Conservation (phyloP, 2,888 invertebrate species). For the Panopea generosa region DNA sequence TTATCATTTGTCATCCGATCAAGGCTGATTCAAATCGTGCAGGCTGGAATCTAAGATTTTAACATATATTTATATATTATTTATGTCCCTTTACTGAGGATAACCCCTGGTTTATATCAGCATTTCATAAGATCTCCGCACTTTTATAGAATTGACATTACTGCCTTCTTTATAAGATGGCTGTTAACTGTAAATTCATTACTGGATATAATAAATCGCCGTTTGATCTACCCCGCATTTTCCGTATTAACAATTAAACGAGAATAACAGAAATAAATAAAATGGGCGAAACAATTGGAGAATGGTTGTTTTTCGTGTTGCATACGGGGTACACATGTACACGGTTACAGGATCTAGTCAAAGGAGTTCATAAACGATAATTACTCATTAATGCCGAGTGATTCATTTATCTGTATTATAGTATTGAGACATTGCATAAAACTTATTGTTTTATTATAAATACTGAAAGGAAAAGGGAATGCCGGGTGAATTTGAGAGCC, state of each 20-base stretch:
- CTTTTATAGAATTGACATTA: slow-evolving; percentile 25
- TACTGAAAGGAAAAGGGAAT: no score
- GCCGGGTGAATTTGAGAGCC: no score
- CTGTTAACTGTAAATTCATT: slow-evolving; percentile 38
- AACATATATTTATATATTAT: slow-evolving; percentile 38
- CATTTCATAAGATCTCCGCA: slow-evolving; percentile 32
- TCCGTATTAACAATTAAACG: slow-evolving; percentile 47
- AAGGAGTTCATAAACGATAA: no score
- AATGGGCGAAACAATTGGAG: slow-evolving; percentile 1
- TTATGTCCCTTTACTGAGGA: slow-evolving; percentile 14
- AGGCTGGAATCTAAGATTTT: neutral
- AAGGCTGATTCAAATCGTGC: neutral
- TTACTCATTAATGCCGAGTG: no score
- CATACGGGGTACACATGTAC: slow-evolving; percentile 41
- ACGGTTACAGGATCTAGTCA: no score
- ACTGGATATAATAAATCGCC: slow-evolving; percentile 31
- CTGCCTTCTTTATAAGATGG: slow-evolving; percentile 24
- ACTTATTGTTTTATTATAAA: no score
- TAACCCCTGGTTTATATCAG: slow-evolving; percentile 23
- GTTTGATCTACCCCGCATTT: slow-evolving; percentile 48
- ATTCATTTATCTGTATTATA: no score
- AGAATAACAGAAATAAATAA: slow-evolving; percentile 35
- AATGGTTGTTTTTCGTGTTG: neutral
- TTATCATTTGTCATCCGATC: slow-evolving; percentile 36
- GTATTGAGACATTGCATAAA: no score